These are phyloP conservation scores for Labia minor DNA, from an alignment of 2,888 invertebrate genomes.

Conservation along the genomic window DNA sequence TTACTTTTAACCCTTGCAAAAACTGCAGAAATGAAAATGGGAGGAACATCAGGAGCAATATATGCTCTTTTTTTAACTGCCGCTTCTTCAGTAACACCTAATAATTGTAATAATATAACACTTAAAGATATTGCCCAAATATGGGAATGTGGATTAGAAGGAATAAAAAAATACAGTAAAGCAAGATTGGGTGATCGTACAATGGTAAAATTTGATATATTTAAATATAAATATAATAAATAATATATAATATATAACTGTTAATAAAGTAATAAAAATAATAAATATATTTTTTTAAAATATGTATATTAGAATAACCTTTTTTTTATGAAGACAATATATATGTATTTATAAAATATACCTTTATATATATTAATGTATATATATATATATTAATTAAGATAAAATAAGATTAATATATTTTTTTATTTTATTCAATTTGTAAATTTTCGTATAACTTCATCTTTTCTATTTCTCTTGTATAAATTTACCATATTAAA, in stretches of 20 bases:
- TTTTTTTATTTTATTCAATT: too few species aligned
- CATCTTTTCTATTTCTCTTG: too few species aligned
- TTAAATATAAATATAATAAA: too few species aligned
- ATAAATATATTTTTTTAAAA: too few species aligned
- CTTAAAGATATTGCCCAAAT: slow-evolving; percentile 43
- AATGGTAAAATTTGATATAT: slow-evolving; percentile 43
- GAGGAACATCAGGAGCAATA: slow-evolving; percentile 68
- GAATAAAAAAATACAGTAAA: slow-evolving; percentile 57
- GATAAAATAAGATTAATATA: too few species aligned
- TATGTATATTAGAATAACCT: too few species aligned
- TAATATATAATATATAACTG: background rate
- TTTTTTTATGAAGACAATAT: too few species aligned
- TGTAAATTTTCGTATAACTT: too few species aligned
- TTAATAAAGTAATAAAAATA: background rate
- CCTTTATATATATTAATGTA: too few species aligned
- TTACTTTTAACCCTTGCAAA: slow-evolving; percentile 32
- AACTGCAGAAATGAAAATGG: slow-evolving; percentile 58
- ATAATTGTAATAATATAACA: slow-evolving; percentile 16
- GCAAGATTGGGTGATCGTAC: slow-evolving; percentile 65
- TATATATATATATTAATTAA: too few species aligned
- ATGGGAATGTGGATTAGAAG: slow-evolving; percentile 44
- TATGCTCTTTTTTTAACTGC: slow-evolving; percentile 65
- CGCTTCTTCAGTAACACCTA: slow-evolving; percentile 35
- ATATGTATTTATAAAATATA: too few species aligned
- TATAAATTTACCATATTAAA: too few species aligned